Conservation (phyloP, 2,113 vertebrate species). For the Lophura nycthemera region DNA sequence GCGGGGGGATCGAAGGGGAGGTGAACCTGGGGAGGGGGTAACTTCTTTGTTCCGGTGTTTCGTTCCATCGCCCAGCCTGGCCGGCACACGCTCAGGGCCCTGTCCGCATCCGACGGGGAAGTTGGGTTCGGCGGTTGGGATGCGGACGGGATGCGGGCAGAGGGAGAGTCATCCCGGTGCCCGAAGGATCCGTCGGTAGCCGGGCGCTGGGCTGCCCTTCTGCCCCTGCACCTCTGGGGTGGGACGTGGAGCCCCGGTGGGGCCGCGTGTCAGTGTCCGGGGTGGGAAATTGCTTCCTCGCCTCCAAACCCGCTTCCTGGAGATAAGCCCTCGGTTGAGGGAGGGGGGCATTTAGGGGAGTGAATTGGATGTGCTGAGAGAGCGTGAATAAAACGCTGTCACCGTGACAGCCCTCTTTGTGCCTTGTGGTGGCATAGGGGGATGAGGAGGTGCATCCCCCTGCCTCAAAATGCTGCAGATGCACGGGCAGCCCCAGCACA, state of each 20-base stretch:
- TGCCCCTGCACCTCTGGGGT: not conserved
- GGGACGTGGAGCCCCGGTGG: not conserved
- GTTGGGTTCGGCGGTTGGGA: not conserved
- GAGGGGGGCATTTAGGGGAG: not conserved
- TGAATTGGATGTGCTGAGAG: not conserved
- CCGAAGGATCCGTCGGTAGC: not conserved
- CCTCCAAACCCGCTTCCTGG: not conserved
- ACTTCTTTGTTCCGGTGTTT: not conserved
- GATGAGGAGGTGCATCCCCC: not conserved
- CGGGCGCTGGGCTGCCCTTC: not conserved
- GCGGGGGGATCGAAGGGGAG: not conserved
- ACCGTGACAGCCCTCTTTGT: not conserved
- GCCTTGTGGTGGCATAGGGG: not conserved
- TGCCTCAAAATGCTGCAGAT: not conserved
- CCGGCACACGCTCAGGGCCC: not conserved
- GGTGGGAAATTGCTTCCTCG: conserved; percentile 34
- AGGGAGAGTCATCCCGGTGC: not conserved
- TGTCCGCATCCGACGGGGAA: not conserved
- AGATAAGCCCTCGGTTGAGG: not conserved
- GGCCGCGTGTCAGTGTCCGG: not conserved
- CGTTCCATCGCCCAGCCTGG: not conserved
- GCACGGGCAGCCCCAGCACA: not conserved
- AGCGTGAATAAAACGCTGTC: not conserved
- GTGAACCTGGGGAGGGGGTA: not conserved
- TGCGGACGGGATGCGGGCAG: not conserved